Evolutionary conservation across 2,797 vertebrate genomes (phyloP), one percentile per base, ranked within the genome.

Genomic region (Anomalospiza imberbis): DNA sequence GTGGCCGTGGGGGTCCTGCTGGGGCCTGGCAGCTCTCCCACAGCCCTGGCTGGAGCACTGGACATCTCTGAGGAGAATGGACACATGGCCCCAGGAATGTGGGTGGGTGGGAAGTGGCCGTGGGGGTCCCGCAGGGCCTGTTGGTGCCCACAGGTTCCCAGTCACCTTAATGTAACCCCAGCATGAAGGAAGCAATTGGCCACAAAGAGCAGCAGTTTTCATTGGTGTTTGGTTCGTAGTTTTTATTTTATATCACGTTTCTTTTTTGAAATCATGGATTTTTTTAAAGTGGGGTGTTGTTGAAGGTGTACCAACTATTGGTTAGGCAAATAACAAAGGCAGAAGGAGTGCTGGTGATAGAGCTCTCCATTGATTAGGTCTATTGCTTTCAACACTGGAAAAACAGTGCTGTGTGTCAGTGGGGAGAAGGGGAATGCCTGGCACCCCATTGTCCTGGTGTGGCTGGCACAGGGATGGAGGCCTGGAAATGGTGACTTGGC

Each of bases 381-480:
- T 14, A 11, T 51, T 88, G 29, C 55, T 70, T 73, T 71, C 26
- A 65, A 16, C 2, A 3, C 26, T 67, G 29, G 25, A 81, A 70
- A 83, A 92, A 53, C 3, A 34, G 15, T 13, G 13, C 45, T 4
- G 6, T 2, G 2, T 60, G 58, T 63, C 32, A 9, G 7, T 18
- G 29, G 18, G 22, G 24, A 73, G 63, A 40, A 76, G 20, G 47
- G 61, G 22, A 63, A 60, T 12, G 2, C 20, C 36, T 36, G 21
- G 32, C 1, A 5, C 12, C 7, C 1, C 2, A 0, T 9, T 65
- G 29, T 68, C 31, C 42, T 5, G 7, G 2, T 6, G 6, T 0
- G 2, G 13, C 58, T 76, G 60, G 12, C 0, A 0, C 24, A 77
- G 48, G 73, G 77, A 66, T 6, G 7, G n/a, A 71, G 28, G 13